Percentiles rank a stretch among this genome's conserved stretches.
These are phyloP conservation scores for Pardalotus punctatus DNA, from an alignment of 2,113 vertebrate genomes.

Conservation along the genomic window DNA sequence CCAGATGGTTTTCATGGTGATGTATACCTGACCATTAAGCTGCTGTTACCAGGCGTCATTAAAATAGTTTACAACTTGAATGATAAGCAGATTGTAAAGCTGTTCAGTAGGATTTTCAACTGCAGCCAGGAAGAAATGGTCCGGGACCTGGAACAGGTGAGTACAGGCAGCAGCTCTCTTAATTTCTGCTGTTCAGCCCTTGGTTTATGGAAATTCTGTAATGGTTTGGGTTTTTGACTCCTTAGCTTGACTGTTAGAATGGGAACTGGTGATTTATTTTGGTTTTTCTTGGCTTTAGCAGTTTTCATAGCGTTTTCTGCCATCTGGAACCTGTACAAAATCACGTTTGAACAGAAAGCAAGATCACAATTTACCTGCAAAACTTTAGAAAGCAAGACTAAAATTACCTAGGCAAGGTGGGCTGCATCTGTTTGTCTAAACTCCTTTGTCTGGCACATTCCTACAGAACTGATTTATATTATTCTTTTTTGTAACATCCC, in stretches of 20 bases:
- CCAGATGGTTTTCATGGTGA: slow-evolving; percentile 94
- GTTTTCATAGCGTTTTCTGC: neutral
- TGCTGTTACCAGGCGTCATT: slow-evolving; percentile 92
- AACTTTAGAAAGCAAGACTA: neutral
- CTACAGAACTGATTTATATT: neutral
- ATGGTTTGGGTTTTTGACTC: neutral
- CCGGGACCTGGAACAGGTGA: slow-evolving; percentile 92
- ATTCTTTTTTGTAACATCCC: neutral
- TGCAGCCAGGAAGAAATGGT: slow-evolving; percentile 94
- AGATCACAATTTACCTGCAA: neutral
- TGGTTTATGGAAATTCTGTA: neutral
- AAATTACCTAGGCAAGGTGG: neutral
- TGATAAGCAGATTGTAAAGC: slow-evolving; percentile 98
- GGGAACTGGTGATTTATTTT: neutral
- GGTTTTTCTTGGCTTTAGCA: neutral
- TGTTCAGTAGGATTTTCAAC: slow-evolving; percentile 93
- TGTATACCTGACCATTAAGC: slow-evolving; percentile 91
- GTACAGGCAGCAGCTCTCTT: neutral
- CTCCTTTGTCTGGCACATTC: neutral
- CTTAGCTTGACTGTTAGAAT: neutral
- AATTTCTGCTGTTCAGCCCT: neutral
- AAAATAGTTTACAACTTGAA: slow-evolving; percentile 98
- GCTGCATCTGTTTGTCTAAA: neutral
- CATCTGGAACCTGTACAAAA: neutral
- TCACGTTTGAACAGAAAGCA: neutral